Base-by-base conservation (phyloP, 2,113 vertebrate genomes). In the Damaliscus lunatus region DNA sequence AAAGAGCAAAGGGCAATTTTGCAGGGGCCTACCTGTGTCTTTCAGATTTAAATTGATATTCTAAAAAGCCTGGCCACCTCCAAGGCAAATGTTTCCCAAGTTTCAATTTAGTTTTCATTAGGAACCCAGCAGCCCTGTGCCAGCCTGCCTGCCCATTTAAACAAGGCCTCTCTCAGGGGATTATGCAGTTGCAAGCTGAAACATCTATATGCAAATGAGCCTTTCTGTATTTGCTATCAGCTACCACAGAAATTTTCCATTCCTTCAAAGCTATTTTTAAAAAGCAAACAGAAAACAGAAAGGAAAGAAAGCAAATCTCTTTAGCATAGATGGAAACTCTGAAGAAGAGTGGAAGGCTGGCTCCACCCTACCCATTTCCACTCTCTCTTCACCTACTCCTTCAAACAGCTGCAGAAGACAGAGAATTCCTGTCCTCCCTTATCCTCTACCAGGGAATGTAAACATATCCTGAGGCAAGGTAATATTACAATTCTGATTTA, bases 161-260 rank as follows among this genome's bases (percentile, higher is more conserved):
- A 98, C 98, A 98, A 98, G 98, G 97, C 94, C 95, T 98, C 92
- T 99, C 99, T 98, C 98, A 95, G 71, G 98, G 98, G 99, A 99
- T 96, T 97, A 98, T 98, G 97, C 90, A 98, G 97, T 98, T 98
- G 97, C 98, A 99, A 98, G 97, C 96, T 97, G 98, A 74, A 1
- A 98, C 98, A 99, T 99, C 98, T 99, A 98, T 99, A 99, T 99
- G 99, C 98, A 99, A 99, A 99, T 99, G 93, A 99, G 90, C 27
- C 23, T 97, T 97, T 97, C 97, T 31, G 31, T 98, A 98, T 98
- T 98, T 98, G 97, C 98, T 99, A 98, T 98, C 98, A 98, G 97
- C 98, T 98, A 97, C 97, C 97, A 98, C 96, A 98, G 98, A 98
- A 98, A 98, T 98, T 99, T 99, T 98, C 98, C 98, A 98, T 86